Evolutionary conservation across 2,888 invertebrate species (phyloP).

Genomic region (Ormyrus nitidulus): DNA sequence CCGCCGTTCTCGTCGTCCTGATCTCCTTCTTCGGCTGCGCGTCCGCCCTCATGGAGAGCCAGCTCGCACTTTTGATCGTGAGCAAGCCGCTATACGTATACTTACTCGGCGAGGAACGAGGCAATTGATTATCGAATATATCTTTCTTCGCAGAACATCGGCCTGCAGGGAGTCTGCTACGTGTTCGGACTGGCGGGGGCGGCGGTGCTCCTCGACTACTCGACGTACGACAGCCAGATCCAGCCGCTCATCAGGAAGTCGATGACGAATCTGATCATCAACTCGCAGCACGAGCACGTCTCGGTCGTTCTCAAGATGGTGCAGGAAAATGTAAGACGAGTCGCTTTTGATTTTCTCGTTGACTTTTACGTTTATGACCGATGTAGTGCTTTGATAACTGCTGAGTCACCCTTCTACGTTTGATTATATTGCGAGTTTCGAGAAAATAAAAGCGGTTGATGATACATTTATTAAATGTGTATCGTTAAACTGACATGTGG

Average conservation of each 20-base stretch:
- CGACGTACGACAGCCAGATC: slow-evolving; percentile 87
- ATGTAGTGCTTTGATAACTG: background rate
- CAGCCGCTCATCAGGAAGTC: slow-evolving; percentile 86
- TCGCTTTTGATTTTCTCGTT: background rate
- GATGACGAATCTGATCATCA: slow-evolving; percentile 85
- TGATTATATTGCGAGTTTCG: no score
- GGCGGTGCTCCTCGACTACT: slow-evolving; percentile 86
- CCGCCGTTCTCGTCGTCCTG: slow-evolving; percentile 84
- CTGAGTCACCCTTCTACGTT: no score
- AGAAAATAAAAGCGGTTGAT: no score
- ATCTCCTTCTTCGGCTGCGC: slow-evolving; percentile 89
- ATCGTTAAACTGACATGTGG: no score
- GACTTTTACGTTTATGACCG: background rate
- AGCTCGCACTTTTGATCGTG: slow-evolving; percentile 82
- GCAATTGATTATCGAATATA: background rate
- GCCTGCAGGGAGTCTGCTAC: slow-evolving; percentile 84
- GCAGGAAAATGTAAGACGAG: slow-evolving; percentile 86
- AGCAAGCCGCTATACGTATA: slow-evolving; percentile 71
- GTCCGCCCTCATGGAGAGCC: slow-evolving; percentile 87
- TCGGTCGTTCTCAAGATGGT: slow-evolving; percentile 84
- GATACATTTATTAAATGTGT: no score
- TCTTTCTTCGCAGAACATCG: slow-evolving; percentile 81
- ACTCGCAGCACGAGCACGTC: slow-evolving; percentile 84
- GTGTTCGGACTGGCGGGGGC: slow-evolving; percentile 85
- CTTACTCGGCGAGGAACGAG: background rate